phyloP scores from a whole-genome alignment of 2,113 vertebrate genomes.

The Odocoileus hemionus region DNA sequence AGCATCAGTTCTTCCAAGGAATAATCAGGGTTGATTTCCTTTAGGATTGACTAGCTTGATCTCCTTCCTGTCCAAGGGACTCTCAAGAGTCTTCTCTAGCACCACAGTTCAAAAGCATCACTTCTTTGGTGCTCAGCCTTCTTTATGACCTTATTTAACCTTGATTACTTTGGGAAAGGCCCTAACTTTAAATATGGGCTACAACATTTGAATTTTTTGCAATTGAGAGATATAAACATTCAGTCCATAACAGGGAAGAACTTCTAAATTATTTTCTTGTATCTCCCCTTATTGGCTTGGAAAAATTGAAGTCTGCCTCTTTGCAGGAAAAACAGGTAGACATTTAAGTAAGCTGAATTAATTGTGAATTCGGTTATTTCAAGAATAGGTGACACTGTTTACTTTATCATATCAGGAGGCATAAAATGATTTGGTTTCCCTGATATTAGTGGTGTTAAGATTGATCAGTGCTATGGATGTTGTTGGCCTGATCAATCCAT shows the following conservation, averaged over 20 bases:
- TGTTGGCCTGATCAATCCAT: not conserved
- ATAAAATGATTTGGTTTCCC: not conserved
- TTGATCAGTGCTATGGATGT: not conserved
- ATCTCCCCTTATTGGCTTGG: not conserved
- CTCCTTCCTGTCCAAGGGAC: not conserved
- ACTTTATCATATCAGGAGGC: not conserved
- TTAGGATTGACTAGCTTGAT: not conserved
- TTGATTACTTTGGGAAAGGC: not conserved
- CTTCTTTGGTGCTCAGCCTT: not conserved
- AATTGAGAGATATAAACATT: not conserved
- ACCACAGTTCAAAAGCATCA: not conserved
- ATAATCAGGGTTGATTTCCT: not conserved
- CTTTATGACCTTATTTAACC: not conserved
- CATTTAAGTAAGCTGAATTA: not conserved
- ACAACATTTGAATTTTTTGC: not conserved
- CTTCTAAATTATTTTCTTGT: not conserved
- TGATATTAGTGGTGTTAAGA: not conserved
- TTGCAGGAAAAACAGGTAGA: not conserved
- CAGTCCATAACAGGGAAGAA: not conserved
- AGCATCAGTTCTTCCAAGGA: not conserved
- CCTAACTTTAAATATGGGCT: not conserved
- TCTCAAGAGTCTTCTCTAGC: not conserved
- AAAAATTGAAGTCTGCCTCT: not conserved
- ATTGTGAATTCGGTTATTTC: not conserved
- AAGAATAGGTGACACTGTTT: not conserved